phyloP scores from a whole-genome alignment of 2,113 vertebrate species.

The Puma concolor region DNA sequence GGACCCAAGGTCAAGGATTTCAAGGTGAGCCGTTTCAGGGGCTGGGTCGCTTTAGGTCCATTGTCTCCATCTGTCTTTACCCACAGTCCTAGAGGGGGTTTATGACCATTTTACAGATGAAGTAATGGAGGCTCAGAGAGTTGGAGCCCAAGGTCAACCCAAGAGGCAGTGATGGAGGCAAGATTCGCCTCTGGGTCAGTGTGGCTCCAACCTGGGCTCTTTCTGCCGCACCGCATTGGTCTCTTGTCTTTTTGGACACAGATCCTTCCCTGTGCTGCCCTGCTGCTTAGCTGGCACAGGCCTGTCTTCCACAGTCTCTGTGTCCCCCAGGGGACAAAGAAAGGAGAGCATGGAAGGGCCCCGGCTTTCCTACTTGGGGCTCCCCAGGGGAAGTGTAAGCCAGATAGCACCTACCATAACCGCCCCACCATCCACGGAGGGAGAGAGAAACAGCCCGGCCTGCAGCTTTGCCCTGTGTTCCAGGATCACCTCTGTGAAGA shows the following conservation, averaged over 20 bases:
- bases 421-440: background rate
- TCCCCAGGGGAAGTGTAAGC: background rate
- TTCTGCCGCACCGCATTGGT: background rate
- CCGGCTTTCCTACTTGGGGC: background rate
- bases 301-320: background rate
- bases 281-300: background rate
- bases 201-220: background rate
- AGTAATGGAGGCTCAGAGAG: background rate
- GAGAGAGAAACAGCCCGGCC: background rate
- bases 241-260: background rate
- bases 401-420: background rate
- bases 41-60: too few relatives aligned
- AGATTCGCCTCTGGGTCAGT: background rate
- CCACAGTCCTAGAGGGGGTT: fast-evolving
- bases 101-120: background rate
- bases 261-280: background rate
- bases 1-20: background rate
- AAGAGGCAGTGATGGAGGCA: background rate
- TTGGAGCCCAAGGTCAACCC: background rate
- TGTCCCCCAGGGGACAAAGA: background rate
- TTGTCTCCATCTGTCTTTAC: background rate
- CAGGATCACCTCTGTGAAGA: background rate
- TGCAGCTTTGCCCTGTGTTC: background rate
- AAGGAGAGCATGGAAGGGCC: background rate
- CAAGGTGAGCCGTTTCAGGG: background rate